These are phyloP conservation scores for Agrotis ipsilon DNA, from an alignment of 2,888 invertebrate genomes.

Conservation along the genomic window DNA sequence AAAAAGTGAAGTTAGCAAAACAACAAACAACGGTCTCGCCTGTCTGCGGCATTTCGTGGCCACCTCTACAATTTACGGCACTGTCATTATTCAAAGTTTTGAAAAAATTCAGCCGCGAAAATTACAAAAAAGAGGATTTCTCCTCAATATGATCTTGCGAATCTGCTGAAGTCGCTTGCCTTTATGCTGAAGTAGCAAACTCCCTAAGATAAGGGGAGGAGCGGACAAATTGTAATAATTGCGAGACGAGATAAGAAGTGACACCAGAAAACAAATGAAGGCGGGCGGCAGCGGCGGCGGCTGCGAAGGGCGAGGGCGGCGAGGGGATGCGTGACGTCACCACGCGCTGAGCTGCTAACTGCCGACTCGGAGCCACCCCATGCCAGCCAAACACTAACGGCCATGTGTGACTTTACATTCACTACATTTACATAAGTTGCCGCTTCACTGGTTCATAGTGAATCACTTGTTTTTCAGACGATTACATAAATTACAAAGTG, in stretches of 20 bases:
- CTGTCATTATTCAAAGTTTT: constrained; percentile 87
- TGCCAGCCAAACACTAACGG: constrained; percentile 70
- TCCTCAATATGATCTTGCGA: constrained; percentile 86
- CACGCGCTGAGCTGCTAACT: constrained; percentile 70
- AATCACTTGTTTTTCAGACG: constrained; percentile 50
- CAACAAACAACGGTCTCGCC: constrained; percentile 80
- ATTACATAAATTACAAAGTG: constrained; percentile 44
- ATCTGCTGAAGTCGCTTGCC: constrained; percentile 88
- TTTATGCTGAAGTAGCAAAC: constrained; percentile 89
- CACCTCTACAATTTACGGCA: constrained; percentile 85
- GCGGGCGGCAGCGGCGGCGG: constrained; percentile 76
- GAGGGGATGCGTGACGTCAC: constrained; percentile 82
- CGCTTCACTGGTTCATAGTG: constrained; percentile 58
- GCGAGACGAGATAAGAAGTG: constrained; percentile 90
- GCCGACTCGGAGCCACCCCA: constrained; percentile 66
- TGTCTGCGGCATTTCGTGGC: constrained; percentile 81
- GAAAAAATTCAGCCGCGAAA: constrained; percentile 79
- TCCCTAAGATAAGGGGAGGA: constrained; percentile 90
- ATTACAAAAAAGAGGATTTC: constrained; percentile 82
- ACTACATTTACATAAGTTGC: constrained; percentile 63
- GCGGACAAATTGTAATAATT: constrained; percentile 91
- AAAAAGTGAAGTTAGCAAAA: constrained; percentile 85
- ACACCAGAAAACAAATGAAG: constrained; percentile 91
- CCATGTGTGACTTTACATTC: constrained; percentile 68
- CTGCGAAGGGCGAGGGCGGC: constrained; percentile 66